Evolutionary conservation across 2,113 vertebrate species (phyloP).

Genomic region (Trematocara marginatum): DNA sequence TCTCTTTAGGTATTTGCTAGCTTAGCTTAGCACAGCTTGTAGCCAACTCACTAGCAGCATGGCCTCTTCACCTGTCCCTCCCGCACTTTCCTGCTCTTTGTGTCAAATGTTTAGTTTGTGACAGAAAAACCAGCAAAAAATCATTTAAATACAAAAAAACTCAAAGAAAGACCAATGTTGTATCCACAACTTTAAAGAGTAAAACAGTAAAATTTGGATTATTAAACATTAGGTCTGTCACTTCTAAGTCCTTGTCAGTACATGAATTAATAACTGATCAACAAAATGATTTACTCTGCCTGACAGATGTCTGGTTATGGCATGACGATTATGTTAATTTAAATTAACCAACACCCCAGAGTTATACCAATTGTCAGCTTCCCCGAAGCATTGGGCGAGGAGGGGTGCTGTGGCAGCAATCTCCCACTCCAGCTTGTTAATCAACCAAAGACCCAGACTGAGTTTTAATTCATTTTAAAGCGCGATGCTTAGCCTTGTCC

Average conservation of each 20-base stretch:
- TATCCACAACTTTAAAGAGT: neutral
- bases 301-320: neutral
- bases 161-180: neutral
- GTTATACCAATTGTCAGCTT: neutral
- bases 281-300: neutral
- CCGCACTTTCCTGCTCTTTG: neutral
- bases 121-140: neutral
- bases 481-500: accelerated
- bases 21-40: neutral
- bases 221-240: neutral
- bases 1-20: neutral
- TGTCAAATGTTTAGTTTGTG: neutral
- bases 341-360: neutral
- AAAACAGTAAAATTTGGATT: neutral
- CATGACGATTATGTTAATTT: neutral
- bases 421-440: neutral
- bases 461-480: neutral
- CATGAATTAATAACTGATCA: neutral
- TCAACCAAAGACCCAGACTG: neutral
- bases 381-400: neutral
- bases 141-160: neutral
- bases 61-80: neutral
- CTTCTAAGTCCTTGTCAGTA: neutral
- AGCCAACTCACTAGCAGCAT: neutral
- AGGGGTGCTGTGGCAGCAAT: neutral